Conservation (phyloP, 1,140 invertebrate species). For the Cydia amplana region DNA sequence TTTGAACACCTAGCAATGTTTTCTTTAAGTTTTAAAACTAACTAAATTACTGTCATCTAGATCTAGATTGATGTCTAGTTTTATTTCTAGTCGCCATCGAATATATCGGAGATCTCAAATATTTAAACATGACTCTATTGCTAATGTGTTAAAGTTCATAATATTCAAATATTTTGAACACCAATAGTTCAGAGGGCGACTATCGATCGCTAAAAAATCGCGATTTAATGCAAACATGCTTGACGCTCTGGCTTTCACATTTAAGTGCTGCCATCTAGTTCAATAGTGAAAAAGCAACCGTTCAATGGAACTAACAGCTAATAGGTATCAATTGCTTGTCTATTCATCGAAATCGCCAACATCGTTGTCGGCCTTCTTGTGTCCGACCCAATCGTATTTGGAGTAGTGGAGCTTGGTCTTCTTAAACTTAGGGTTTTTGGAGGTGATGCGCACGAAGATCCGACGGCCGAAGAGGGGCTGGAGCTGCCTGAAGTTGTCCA, state of each 20-base stretch:
- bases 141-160: background rate
- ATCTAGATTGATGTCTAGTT: background rate
- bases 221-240: no score
- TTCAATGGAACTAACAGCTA: background rate
- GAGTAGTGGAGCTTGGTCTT: constrained; percentile 81
- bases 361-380: constrained; percentile 73
- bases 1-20: no score
- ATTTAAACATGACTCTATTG: background rate
- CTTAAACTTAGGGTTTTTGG: constrained; percentile 79
- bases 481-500: constrained; percentile 81
- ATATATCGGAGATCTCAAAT: background rate
- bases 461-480: constrained; percentile 84
- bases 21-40: no score
- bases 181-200: no score
- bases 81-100: background rate
- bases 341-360: constrained; percentile 73
- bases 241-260: background rate
- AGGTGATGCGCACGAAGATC: constrained; percentile 81
- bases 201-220: no score
- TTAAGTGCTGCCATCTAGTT: background rate
- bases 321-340: constrained; percentile 22
- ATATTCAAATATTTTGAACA: background rate
- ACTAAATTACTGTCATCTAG: background rate
- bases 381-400: constrained; percentile 82
- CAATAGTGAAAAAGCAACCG: background rate